These are phyloP conservation scores for Drosophila carrolli DNA, from an alignment of 1,140 invertebrate genomes.

Conservation along the genomic window DNA sequence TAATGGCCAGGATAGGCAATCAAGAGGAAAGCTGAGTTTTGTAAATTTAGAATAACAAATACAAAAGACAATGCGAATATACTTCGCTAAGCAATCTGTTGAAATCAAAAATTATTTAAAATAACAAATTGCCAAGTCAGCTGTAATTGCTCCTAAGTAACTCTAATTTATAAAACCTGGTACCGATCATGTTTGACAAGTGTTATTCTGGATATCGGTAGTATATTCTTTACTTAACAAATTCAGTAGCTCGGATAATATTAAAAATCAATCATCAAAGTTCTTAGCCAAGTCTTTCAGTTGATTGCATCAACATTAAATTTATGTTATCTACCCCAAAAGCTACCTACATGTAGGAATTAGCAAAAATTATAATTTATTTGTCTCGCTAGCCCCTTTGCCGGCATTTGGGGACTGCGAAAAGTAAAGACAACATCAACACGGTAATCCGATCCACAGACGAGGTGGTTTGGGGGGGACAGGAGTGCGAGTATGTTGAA, in stretches of 20 bases:
- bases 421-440: constrained; percentile 72
- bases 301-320: constrained; percentile 42
- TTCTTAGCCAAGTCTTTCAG: constrained; percentile 11
- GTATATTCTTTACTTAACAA: not conserved
- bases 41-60: not conserved
- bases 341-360: constrained; percentile 37
- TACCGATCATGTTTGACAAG: not conserved
- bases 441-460: constrained; percentile 73
- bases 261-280: not conserved
- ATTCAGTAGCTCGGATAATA: not conserved
- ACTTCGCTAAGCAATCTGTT: too few relatives aligned
- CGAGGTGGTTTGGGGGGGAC: constrained; percentile 8
- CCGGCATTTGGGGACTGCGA: constrained; percentile 23
- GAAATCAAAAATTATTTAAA: too few relatives aligned
- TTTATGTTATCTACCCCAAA: constrained; percentile 30
- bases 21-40: too few relatives aligned
- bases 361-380: constrained; percentile 37
- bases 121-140: not conserved
- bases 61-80: too few relatives aligned
- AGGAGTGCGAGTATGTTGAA: constrained; percentile 54
- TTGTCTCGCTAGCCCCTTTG: constrained; percentile 5
- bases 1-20: too few relatives aligned
- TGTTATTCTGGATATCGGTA: not conserved
- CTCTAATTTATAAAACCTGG: too few relatives aligned
- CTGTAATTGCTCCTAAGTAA: not conserved